Conservation (phyloP, 2,113 vertebrate species). For the Cebus imitator region DNA sequence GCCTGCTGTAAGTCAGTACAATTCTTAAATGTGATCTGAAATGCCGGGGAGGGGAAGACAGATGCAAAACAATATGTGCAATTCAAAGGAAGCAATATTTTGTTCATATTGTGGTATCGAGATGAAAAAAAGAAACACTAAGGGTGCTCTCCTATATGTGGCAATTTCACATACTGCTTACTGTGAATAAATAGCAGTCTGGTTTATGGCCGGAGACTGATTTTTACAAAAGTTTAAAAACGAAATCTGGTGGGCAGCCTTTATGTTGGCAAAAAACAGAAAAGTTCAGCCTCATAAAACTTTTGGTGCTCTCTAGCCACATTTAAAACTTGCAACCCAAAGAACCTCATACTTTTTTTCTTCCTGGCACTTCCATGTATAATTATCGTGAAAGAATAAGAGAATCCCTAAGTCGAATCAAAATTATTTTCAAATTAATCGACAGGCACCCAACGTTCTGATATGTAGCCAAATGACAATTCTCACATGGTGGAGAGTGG, state of each 20-base stretch:
- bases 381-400: conserved; percentile 72
- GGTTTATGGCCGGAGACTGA: neutral
- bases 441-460: conserved; percentile 72
- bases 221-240: neutral
- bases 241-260: neutral
- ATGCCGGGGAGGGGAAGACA: neutral
- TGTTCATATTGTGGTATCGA: neutral
- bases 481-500: conserved; percentile 88
- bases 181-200: neutral
- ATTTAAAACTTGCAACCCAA: conserved; percentile 55
- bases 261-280: neutral
- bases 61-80: neutral
- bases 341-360: neutral
- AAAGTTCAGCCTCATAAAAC: conserved; percentile 9
- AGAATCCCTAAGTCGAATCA: conserved; percentile 60
- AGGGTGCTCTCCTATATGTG: neutral
- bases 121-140: neutral
- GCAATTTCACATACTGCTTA: neutral
- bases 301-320: conserved; percentile 56
- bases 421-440: conserved; percentile 77
- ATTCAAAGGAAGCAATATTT: neutral
- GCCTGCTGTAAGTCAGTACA: neutral
- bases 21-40: neutral
- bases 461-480: conserved; percentile 59
- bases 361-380: conserved; percentile 51